These are phyloP conservation scores for Diorhabda elongata DNA, from an alignment of 1,140 invertebrate species.

Conservation along the genomic window DNA sequence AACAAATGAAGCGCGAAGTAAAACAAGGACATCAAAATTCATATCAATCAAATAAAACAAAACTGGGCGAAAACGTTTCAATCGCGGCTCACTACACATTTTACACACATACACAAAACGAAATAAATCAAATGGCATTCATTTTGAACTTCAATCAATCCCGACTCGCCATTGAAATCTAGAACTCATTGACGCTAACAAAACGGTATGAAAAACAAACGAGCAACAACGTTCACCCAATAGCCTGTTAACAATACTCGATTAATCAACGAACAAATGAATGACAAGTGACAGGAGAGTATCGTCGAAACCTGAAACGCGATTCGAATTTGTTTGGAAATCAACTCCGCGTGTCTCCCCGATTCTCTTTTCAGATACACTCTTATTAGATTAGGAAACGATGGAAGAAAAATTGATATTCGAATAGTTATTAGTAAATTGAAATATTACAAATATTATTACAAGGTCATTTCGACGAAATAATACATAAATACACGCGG, in stretches of 20 bases:
- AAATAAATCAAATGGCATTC: constrained; percentile 21
- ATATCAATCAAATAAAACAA: constrained; percentile 21
- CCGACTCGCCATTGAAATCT: constrained; percentile 19
- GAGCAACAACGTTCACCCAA: constrained; percentile 21
- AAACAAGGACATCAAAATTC: constrained; percentile 22
- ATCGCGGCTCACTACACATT: constrained; percentile 20
- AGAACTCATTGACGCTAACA: constrained; percentile 21
- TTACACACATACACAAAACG: constrained; percentile 10
- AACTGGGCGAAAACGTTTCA: constrained; percentile 13
- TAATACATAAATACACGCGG: no score
- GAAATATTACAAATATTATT: no score
- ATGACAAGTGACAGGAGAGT: constrained; percentile 26
- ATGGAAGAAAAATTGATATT: neutral
- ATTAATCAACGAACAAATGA: constrained; percentile 30
- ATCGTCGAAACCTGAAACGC: constrained; percentile 19
- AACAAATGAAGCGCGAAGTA: constrained; percentile 21
- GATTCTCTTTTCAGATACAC: constrained; percentile 10
- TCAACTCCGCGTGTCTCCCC: constrained; percentile 4
- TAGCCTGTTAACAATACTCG: constrained; percentile 26
- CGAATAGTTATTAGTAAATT: no score
- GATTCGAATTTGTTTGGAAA: constrained; percentile 19
- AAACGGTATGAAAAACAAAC: constrained; percentile 21
- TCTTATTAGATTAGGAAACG: neutral
- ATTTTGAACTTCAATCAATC: constrained; percentile 22
- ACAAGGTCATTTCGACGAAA: no score